A percentile compares a stretch with the other conserved stretches of the same genome.
These are phyloP conservation scores for Taphrorychus bicolor DNA, from an alignment of 2,888 invertebrate species.

Conservation along the genomic window DNA sequence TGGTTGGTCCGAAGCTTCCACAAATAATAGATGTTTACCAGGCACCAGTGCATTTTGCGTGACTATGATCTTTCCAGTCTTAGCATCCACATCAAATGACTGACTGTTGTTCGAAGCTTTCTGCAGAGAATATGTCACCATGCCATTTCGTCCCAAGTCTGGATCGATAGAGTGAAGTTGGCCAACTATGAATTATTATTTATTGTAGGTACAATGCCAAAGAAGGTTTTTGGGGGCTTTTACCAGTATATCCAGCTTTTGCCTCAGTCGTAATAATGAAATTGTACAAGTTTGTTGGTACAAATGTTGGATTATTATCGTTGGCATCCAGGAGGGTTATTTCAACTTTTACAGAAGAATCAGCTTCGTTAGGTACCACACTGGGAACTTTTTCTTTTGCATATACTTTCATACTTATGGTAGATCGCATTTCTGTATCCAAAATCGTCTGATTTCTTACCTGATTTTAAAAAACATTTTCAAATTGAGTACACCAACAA, in stretches of 20 bases:
- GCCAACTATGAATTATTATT: slow-evolving; percentile 59
- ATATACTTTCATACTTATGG: slow-evolving; percentile 76
- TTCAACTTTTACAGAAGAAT: slow-evolving; percentile 75
- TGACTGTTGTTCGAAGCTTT: slow-evolving; percentile 59
- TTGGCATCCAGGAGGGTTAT: slow-evolving; percentile 87
- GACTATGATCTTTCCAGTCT: slow-evolving; percentile 73
- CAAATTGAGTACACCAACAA: neutral
- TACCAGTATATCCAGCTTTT: slow-evolving; percentile 65
- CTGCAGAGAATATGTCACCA: slow-evolving; percentile 64
- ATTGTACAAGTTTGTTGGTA: slow-evolving; percentile 83
- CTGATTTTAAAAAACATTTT: slow-evolving; percentile 43
- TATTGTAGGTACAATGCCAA: too few species aligned
- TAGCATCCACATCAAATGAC: slow-evolving; percentile 75
- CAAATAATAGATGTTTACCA: slow-evolving; percentile 80
- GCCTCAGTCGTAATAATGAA: slow-evolving; percentile 74
- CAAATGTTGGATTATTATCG: slow-evolving; percentile 88
- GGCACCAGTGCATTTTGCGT: slow-evolving; percentile 70
- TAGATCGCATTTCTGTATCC: slow-evolving; percentile 79
- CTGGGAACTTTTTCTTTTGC: slow-evolving; percentile 79
- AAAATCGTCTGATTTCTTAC: slow-evolving; percentile 70
- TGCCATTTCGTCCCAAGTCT: slow-evolving; percentile 79
- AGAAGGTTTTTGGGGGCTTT: neutral
- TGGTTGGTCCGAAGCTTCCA: slow-evolving; percentile 85
- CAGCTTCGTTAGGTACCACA: slow-evolving; percentile 65
- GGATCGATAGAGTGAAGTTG: slow-evolving; percentile 83